Evolutionary conservation across 2,888 invertebrate genomes (phyloP).

Genomic region (Hybos culiciformis): DNA sequence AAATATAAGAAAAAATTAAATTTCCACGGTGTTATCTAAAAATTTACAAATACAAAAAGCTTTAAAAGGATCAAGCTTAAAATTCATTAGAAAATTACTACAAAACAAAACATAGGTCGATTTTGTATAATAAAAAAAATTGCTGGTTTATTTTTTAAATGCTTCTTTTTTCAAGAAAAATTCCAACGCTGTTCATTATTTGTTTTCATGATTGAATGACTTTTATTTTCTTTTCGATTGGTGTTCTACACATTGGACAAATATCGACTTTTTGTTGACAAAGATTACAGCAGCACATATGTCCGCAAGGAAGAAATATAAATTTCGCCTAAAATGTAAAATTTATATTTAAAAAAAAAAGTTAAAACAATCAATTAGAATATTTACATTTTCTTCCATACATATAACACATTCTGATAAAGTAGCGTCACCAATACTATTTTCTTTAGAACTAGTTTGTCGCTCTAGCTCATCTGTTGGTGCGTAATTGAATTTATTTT

Average conservation of each 20-base stretch:
- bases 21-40: no score
- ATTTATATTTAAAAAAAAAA: conserved; percentile 5
- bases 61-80: no score
- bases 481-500: no score
- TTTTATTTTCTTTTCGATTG: conserved; percentile 54
- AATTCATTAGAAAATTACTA: no score
- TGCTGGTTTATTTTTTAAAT: no score
- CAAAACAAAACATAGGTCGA: no score
- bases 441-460: background rate
- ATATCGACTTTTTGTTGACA: conserved; percentile 47
- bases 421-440: conserved; percentile 15
- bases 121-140: no score
- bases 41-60: no score
- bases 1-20: no score
- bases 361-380: conserved; percentile 8
- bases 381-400: conserved; percentile 55
- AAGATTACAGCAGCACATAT: conserved; percentile 63
- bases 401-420: conserved; percentile 69
- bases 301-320: conserved; percentile 77
- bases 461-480: no score
- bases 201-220: conserved; percentile 42
- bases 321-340: conserved; percentile 46
- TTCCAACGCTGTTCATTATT: no score
- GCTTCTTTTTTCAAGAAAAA: no score
- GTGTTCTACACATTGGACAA: conserved; percentile 69